Conservation (phyloP, 2,888 invertebrate species). For the Euclidia mi region DNA sequence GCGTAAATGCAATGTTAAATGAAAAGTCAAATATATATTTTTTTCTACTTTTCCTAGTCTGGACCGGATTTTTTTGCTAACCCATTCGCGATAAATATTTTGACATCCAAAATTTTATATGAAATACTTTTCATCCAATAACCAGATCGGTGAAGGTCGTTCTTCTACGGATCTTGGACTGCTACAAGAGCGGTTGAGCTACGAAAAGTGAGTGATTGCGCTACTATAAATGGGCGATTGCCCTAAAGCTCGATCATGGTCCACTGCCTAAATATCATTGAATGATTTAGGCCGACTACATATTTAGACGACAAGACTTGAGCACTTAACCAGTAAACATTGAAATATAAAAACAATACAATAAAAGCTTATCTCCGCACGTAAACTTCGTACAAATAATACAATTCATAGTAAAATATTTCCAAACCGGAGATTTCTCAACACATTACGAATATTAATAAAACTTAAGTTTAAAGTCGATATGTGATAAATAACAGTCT, state of each 20-base stretch:
- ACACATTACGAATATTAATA: constrained; percentile 6
- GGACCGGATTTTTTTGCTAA: too few species aligned
- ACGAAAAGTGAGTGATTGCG: constrained; percentile 14
- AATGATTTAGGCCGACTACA: constrained; percentile 51
- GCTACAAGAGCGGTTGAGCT: too few species aligned
- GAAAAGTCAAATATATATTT: too few species aligned
- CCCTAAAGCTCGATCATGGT: constrained; percentile 36
- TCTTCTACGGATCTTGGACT: too few species aligned
- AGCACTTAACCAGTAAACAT: constrained; percentile 18
- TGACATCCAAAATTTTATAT: too few species aligned
- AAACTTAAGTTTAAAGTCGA: constrained; percentile 10
- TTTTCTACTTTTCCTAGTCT: too few species aligned
- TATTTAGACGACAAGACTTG: constrained; percentile 53
- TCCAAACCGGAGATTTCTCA: constrained; percentile 2
- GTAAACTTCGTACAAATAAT: constrained; percentile 13
- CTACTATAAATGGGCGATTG: too few species aligned
- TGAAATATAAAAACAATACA: constrained; percentile 13
- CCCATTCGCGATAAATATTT: too few species aligned
- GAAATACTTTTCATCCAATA: too few species aligned
- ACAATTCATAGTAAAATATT: constrained; percentile 14
- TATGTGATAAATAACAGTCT: constrained; percentile 32
- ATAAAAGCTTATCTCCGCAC: constrained; percentile 12
- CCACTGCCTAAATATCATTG: constrained; percentile 35
- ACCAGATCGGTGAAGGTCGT: too few species aligned
- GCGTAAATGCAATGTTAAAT: too few species aligned